Evolutionary conservation across 2,113 vertebrate genomes (phyloP).

Genomic region (Spermophilus dauricus): DNA sequence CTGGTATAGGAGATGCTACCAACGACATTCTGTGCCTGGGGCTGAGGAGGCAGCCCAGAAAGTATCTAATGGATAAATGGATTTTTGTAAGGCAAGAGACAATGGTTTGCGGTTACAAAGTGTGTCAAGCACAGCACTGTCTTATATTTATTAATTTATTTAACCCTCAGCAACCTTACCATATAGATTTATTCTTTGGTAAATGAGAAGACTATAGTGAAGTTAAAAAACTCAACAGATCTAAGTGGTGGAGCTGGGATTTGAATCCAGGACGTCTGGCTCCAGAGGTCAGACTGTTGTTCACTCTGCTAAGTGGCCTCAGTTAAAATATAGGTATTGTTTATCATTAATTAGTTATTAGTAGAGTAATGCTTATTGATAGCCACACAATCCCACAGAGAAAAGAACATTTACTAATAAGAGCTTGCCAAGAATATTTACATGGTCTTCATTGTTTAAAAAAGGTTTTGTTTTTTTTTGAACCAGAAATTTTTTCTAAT

Average conservation of each 20-base stretch:
- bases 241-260: neutral
- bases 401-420: neutral
- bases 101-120: neutral
- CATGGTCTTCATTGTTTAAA: neutral
- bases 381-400: neutral
- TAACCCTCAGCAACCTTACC: neutral
- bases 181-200: neutral
- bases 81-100: neutral
- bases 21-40: too few relatives aligned
- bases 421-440: conserved; percentile 42
- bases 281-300: neutral
- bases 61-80: neutral
- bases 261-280: neutral
- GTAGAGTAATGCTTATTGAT: conserved; percentile 38
- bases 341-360: conserved; percentile 64
- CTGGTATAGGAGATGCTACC: neutral
- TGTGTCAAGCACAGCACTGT: neutral
- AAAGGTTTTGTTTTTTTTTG: neutral
- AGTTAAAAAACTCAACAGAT: neutral
- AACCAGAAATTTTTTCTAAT: neutral
- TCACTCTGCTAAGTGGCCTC: neutral
- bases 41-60: neutral
- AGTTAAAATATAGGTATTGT: conserved; percentile 39
- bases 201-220: neutral
- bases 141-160: neutral